phyloP scores from a whole-genome alignment of 2,797 vertebrate species.

The Tinamus major region DNA sequence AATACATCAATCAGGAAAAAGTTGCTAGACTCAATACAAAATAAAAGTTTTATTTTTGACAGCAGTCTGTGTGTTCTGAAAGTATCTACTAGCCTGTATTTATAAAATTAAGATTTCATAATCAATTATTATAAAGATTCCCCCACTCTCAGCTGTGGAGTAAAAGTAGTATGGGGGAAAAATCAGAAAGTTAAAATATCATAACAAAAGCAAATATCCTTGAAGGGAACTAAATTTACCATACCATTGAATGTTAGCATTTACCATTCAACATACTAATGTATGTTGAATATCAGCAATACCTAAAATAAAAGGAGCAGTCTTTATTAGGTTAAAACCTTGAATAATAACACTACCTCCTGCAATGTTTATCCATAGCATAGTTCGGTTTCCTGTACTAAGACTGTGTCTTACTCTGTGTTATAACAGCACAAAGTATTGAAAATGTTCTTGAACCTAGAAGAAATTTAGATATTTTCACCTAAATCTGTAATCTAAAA shows the following conservation, averaged over 20 bases:
- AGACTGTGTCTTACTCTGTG: not conserved
- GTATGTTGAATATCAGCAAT: not conserved
- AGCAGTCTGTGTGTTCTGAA: not conserved
- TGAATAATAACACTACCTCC: not conserved
- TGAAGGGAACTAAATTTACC: not conserved
- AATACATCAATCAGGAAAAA: not conserved
- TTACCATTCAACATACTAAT: too few species aligned
- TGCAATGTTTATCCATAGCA: not conserved
- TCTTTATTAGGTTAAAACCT: not conserved
- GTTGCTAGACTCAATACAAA: not conserved
- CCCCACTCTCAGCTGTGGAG: not conserved
- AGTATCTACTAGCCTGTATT: fast-evolving
- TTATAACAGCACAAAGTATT: not conserved
- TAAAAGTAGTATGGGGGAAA: not conserved
- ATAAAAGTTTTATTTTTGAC: not conserved
- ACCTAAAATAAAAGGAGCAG: not conserved
- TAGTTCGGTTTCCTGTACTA: not conserved
- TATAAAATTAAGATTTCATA: not conserved
- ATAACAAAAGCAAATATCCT: not conserved
- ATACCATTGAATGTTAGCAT: not conserved
- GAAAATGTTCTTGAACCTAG: not conserved
- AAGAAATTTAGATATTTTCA: not conserved
- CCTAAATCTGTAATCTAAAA: not conserved
- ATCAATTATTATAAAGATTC: not conserved
- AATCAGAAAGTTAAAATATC: not conserved